A percentile compares a stretch with the other conserved stretches of the same genome.
These are phyloP conservation scores for Drosophila neotestacea DNA, from an alignment of 2,888 invertebrate genomes.

Conservation along the genomic window DNA sequence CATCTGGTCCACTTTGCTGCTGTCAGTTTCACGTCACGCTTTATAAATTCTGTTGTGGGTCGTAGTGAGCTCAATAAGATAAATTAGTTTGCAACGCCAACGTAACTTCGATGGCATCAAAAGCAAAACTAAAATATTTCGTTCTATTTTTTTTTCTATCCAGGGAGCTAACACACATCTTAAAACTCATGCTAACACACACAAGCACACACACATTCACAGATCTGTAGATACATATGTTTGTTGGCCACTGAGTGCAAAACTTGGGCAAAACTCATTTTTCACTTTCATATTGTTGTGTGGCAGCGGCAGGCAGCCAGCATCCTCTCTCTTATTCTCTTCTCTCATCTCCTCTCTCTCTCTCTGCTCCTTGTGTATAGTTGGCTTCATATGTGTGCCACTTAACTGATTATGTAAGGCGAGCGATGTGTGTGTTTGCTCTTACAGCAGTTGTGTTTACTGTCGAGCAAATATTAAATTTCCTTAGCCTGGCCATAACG, in stretches of 20 bases:
- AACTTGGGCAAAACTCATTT: slow-evolving; percentile 73
- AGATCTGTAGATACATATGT: slow-evolving; percentile 23
- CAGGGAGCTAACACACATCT: slow-evolving; percentile 25
- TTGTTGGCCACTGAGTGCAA: slow-evolving; percentile 55
- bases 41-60: slow-evolving; percentile 52
- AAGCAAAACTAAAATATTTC: slow-evolving; percentile 63
- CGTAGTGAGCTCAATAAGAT: slow-evolving; percentile 65
- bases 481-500: slow-evolving; percentile 31
- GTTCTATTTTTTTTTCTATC: slow-evolving; percentile 15
- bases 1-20: slow-evolving; percentile 51
- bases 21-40: slow-evolving; percentile 52
- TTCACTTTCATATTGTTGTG: slow-evolving; percentile 74
- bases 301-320: slow-evolving; percentile 44
- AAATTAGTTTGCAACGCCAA: slow-evolving; percentile 68
- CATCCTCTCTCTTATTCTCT: slow-evolving; percentile 11
- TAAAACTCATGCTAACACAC: slow-evolving; percentile 26
- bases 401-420: slow-evolving; percentile 77
- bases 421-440: slow-evolving; percentile 32
- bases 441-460: slow-evolving; percentile 55
- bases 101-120: slow-evolving; percentile 61
- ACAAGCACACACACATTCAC: slow-evolving; percentile 15
- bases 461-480: slow-evolving; percentile 51
- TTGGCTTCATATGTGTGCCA: slow-evolving; percentile 53
- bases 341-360: neutral
- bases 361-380: slow-evolving; percentile 3